Conservation (phyloP, 1,140 invertebrate species). For the Zaprionus camerounensis region DNA sequence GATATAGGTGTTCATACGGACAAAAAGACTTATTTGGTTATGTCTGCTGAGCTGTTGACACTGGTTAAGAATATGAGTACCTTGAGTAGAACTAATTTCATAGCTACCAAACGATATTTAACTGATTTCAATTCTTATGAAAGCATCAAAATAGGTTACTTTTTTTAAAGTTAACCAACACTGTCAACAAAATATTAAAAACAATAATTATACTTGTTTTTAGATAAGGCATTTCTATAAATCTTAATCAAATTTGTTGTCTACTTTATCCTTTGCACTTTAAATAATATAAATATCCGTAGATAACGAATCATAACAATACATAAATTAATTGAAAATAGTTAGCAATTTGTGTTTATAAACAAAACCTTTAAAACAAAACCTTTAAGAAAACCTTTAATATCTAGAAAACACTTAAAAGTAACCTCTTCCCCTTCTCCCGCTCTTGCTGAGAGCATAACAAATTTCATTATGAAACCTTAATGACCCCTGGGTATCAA, state of each 20-base stretch:
- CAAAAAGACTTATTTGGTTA: no score
- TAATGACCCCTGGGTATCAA: slow-evolving; percentile 27
- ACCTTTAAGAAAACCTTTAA: not conserved
- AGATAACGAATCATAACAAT: not conserved
- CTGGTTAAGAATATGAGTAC: no score
- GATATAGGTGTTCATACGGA: no score
- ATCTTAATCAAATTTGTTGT: no score
- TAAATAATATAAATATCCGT: not conserved
- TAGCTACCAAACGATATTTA: no score
- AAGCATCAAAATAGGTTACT: fast-evolving
- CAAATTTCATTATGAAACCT: slow-evolving; percentile 21
- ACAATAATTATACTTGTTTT: no score
- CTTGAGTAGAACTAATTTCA: no score
- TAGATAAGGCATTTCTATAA: no score
- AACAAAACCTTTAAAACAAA: not conserved
- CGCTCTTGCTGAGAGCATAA: not conserved
- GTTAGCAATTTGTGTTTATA: no score
- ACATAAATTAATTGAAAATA: no score
- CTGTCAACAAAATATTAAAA: not conserved
- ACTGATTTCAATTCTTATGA: fast-evolving
- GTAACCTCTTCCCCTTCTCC: not conserved
- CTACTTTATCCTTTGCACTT: not conserved
- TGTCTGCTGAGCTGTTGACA: no score
- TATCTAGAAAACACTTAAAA: not conserved
- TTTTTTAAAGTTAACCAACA: not conserved